phyloP scores from a whole-genome alignment of 2,113 vertebrate genomes.

The Thryonomys swinderianus region DNA sequence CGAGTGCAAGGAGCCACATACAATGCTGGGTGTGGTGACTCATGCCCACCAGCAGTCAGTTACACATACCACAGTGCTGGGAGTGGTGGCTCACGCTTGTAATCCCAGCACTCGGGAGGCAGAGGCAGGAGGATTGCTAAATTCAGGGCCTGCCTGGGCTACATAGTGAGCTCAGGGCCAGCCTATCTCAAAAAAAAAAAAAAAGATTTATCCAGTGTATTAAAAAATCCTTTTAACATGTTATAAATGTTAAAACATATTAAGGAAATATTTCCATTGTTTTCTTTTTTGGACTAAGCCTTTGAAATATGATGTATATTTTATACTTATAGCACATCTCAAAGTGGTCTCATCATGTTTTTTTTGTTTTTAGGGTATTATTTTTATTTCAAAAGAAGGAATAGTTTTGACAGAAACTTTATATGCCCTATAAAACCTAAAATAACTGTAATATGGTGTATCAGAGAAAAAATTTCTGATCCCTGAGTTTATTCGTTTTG shows the following conservation, averaged over 20 bases:
- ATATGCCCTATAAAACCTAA: background rate
- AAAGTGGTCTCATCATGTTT: background rate
- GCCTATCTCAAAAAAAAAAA: too few relatives aligned
- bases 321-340: background rate
- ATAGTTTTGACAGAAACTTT: background rate
- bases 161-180: too few relatives aligned
- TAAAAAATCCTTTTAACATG: conserved; percentile 13
- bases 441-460: background rate
- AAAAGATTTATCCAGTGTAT: background rate
- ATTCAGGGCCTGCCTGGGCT: too few relatives aligned
- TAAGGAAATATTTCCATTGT: background rate
- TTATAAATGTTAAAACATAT: background rate
- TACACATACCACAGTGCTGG: too few relatives aligned
- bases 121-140: too few relatives aligned
- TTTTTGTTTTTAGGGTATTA: conserved; percentile 38
- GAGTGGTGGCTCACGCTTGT: too few relatives aligned
- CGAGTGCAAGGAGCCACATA: too few relatives aligned
- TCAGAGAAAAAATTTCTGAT: conserved; percentile 35
- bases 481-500: conserved; percentile 45
- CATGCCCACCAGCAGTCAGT: too few relatives aligned
- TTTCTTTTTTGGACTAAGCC: background rate
- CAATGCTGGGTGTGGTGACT: too few relatives aligned
- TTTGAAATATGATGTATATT: conserved; percentile 9
- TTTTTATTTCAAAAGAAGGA: background rate
- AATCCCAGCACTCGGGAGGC: too few relatives aligned